Evolutionary conservation across 2,888 invertebrate genomes (phyloP).

Genomic region (Coenonympha glycerion): DNA sequence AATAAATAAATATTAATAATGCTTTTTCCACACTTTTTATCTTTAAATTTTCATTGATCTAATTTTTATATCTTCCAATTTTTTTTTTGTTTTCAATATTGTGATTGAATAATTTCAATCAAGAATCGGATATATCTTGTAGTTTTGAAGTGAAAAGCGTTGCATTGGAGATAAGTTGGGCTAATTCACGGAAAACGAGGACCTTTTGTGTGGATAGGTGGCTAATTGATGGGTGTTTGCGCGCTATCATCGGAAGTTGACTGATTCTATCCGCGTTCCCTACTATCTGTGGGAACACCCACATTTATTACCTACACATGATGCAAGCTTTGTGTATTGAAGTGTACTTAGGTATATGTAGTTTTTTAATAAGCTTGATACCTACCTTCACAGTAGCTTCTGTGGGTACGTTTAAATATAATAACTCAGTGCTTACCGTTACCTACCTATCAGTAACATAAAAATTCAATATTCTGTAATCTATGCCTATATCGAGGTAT

Average conservation of each 20-base stretch:
- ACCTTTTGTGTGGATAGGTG: slow-evolving; percentile 20
- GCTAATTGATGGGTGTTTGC: slow-evolving; percentile 30
- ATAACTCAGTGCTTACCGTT: too few relatives aligned
- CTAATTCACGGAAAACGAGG: slow-evolving; percentile 18
- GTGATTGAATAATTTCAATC: not conserved
- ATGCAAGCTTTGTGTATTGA: slow-evolving; percentile 5
- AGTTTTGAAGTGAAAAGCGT: not conserved
- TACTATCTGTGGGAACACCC: slow-evolving; percentile 35
- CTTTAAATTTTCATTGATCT: too few relatives aligned
- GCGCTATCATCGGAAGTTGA: slow-evolving; percentile 42
- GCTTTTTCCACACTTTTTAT: too few relatives aligned
- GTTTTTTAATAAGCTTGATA: not conserved
- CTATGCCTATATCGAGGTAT: too few relatives aligned
- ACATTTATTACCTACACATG: slow-evolving; percentile 1
- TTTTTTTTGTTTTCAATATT: too few relatives aligned
- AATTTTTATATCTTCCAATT: too few relatives aligned
- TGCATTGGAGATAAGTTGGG: not conserved
- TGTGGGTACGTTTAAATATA: too few relatives aligned
- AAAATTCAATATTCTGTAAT: too few relatives aligned
- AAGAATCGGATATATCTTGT: not conserved
- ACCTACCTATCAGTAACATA: too few relatives aligned
- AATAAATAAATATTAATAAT: too few relatives aligned
- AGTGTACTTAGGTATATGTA: too few relatives aligned
- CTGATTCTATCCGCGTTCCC: slow-evolving; percentile 42
- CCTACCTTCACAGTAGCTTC: too few relatives aligned